These are phyloP conservation scores for Nemoura dubitans DNA, from an alignment of 2,888 invertebrate species.

Conservation along the genomic window DNA sequence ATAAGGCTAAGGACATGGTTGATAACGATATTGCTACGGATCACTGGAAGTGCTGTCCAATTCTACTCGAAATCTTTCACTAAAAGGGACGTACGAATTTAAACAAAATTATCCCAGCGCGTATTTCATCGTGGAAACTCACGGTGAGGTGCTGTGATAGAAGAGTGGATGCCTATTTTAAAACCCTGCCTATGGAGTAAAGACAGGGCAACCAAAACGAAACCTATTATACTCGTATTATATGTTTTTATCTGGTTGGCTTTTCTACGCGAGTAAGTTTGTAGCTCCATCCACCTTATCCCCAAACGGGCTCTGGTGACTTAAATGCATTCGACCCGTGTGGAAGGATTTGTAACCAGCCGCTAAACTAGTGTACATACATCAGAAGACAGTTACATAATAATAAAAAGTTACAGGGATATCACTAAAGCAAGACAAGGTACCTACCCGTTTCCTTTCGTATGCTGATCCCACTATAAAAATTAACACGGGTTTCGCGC, in stretches of 20 bases:
- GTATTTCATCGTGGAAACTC: background rate
- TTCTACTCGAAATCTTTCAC: background rate
- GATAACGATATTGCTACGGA: background rate
- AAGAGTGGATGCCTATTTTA: background rate
- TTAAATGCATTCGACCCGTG: background rate
- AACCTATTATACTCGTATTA: background rate
- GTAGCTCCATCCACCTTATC: background rate
- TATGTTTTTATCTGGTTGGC: background rate
- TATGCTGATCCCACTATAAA: background rate
- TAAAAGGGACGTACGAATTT: background rate
- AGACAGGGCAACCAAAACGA: background rate
- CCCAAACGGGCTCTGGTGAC: background rate
- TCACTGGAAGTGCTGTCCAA: background rate
- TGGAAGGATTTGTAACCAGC: background rate
- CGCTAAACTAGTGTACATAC: background rate
- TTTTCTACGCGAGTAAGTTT: background rate
- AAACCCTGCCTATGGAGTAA: background rate
- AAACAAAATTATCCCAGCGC: background rate
- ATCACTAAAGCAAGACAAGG: background rate
- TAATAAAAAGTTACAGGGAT: no score
- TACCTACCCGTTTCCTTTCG: background rate
- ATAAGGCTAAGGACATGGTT: background rate
- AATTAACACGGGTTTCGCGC: background rate
- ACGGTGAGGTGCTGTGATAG: background rate
- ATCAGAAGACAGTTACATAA: conserved; percentile 12